phyloP scores from a whole-genome alignment of 2,113 vertebrate genomes.

The Rhinolophus sinicus region DNA sequence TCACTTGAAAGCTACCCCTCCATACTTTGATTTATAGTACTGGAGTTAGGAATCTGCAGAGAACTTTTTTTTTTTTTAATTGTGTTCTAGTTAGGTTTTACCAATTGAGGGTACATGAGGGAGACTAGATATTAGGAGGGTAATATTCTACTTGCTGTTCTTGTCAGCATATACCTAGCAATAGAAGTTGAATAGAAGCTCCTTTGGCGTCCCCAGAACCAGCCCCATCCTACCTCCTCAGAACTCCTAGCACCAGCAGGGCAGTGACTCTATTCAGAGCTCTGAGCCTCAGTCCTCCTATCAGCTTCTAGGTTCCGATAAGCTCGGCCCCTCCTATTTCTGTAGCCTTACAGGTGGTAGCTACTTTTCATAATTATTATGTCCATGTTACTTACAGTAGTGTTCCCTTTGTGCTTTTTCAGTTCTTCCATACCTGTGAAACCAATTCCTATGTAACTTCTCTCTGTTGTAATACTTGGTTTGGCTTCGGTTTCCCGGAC shows the following conservation, averaged over 20 bases:
- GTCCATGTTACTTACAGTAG: neutral
- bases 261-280: neutral
- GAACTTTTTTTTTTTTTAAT: neutral
- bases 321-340: neutral
- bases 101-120: fast-evolving
- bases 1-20: neutral
- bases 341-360: neutral
- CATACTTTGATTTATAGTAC: neutral
- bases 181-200: neutral
- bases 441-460: neutral
- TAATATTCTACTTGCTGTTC: neutral
- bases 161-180: neutral
- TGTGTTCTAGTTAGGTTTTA: neutral
- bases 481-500: neutral
- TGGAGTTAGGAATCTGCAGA: neutral
- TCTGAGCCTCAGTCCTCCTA: neutral
- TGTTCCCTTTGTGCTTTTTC: neutral
- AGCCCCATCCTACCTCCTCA: neutral
- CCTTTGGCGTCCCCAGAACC: neutral
- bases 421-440: neutral
- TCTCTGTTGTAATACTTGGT: neutral
- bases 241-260: neutral
- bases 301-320: neutral
- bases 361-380: neutral
- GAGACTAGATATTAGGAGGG: neutral